Evolutionary conservation across 2,113 vertebrate genomes (phyloP).

Genomic region (Caranx ignobilis): DNA sequence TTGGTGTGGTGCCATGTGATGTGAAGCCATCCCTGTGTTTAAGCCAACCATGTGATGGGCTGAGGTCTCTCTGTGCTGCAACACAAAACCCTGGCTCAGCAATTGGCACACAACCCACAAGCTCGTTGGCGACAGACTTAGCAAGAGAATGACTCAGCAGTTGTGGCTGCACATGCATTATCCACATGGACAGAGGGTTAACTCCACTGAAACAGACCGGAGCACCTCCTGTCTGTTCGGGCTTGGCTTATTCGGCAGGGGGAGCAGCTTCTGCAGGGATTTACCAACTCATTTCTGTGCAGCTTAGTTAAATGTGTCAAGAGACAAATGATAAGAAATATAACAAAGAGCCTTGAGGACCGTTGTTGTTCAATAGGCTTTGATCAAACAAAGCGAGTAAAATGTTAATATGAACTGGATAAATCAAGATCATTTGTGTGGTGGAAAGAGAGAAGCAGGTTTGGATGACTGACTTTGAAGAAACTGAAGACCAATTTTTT

Average conservation of each 20-base stretch:
- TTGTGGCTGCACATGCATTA: constrained; percentile 28
- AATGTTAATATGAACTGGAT: constrained; percentile 9
- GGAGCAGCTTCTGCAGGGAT: not conserved
- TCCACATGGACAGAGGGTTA: constrained; percentile 40
- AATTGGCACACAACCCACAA: constrained; percentile 8
- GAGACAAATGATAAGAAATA: not conserved
- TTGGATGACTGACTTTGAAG: constrained; percentile 14
- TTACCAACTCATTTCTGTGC: not conserved
- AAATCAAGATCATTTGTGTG: constrained; percentile 20
- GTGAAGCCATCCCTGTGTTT: not conserved
- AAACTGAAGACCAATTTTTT: too few species aligned
- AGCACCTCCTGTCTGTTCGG: not conserved
- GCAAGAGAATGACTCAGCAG: constrained; percentile 76
- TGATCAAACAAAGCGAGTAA: constrained; percentile 22
- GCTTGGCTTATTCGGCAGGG: not conserved
- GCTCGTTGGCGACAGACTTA: constrained; percentile 66
- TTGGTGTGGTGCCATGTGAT: constrained; percentile 35
- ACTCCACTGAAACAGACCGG: constrained; percentile 4
- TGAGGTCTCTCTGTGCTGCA: constrained; percentile 37
- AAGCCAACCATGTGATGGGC: constrained; percentile 47
- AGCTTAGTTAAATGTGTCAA: constrained; percentile 9
- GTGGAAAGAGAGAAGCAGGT: constrained; percentile 5
- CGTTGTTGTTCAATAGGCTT: not conserved
- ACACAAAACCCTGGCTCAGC: constrained; percentile 61
- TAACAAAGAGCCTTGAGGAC: not conserved